These are phyloP conservation scores for Drosophila repleta DNA, from an alignment of 1,140 invertebrate genomes.

Conservation along the genomic window DNA sequence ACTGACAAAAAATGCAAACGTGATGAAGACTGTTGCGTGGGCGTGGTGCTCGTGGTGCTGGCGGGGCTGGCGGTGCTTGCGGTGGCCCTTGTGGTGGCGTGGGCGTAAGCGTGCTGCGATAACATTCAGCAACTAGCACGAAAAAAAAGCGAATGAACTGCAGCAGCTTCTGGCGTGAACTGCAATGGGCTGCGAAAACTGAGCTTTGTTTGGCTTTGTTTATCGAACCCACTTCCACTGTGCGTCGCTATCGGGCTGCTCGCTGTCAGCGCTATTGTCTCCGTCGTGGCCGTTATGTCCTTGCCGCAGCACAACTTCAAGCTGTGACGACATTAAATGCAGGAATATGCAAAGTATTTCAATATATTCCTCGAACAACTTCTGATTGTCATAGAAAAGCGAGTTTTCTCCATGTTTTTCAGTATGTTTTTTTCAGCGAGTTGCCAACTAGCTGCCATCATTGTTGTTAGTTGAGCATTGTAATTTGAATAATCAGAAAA, in stretches of 20 bases:
- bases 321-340: too few species aligned
- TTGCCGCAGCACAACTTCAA: not conserved
- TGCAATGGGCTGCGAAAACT: not conserved
- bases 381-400: too few species aligned
- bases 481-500: too few species aligned
- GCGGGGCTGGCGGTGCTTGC: too few species aligned
- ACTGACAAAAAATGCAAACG: conserved; percentile 48
- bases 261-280: not conserved
- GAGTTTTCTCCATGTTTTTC: too few species aligned
- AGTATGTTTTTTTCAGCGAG: too few species aligned
- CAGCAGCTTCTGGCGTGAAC: not conserved
- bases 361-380: too few species aligned
- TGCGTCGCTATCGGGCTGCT: not conserved
- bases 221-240: not conserved
- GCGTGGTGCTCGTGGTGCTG: too few species aligned
- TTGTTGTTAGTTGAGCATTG: too few species aligned
- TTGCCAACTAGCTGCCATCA: too few species aligned
- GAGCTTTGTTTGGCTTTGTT: conserved; percentile 6
- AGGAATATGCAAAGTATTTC: too few species aligned
- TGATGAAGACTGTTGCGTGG: conserved; percentile 18
- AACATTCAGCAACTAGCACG: conserved; percentile 35
- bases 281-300: not conserved
- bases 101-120: conserved; percentile 20
- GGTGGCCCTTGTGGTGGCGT: too few species aligned
- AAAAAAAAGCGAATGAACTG: conserved; percentile 6